phyloP scores from a whole-genome alignment of 2,113 vertebrate genomes.

The Mesocricetus auratus region DNA sequence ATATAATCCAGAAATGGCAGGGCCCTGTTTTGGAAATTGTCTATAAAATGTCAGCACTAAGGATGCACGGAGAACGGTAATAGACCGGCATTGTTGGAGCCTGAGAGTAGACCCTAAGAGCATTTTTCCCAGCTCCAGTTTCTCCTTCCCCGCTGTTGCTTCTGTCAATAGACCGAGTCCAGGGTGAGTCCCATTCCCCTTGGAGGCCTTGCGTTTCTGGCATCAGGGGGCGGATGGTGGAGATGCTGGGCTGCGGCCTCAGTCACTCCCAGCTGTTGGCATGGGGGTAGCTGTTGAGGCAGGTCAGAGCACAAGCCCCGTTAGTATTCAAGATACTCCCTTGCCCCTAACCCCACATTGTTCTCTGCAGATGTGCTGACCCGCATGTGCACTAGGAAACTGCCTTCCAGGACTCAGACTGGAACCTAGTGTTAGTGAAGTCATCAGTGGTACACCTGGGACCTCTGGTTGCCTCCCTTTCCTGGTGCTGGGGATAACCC shows the following conservation, averaged over 20 bases:
- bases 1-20: constrained; percentile 90
- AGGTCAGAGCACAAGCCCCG: neutral
- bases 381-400: neutral
- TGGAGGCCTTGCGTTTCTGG: constrained; percentile 74
- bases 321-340: neutral
- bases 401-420: neutral
- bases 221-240: constrained; percentile 39
- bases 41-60: constrained; percentile 89
- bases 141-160: constrained; percentile 85
- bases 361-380: neutral
- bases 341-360: too few species aligned
- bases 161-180: constrained; percentile 85
- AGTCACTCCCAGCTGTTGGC: neutral
- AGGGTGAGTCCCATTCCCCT: constrained; percentile 70
- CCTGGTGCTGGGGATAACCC: neutral
- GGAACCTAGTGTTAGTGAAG: neutral
- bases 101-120: constrained; percentile 86
- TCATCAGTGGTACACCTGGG: neutral
- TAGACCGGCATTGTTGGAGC: constrained; percentile 87
- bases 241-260: constrained; percentile 9
- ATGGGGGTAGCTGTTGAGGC: neutral
- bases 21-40: constrained; percentile 90
- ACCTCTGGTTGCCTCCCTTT: neutral
- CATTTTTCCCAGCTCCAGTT: constrained; percentile 81
- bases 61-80: constrained; percentile 85